These are phyloP conservation scores for Lithobates sylvaticus DNA, from an alignment of 2,797 vertebrate species.

Conservation along the genomic window DNA sequence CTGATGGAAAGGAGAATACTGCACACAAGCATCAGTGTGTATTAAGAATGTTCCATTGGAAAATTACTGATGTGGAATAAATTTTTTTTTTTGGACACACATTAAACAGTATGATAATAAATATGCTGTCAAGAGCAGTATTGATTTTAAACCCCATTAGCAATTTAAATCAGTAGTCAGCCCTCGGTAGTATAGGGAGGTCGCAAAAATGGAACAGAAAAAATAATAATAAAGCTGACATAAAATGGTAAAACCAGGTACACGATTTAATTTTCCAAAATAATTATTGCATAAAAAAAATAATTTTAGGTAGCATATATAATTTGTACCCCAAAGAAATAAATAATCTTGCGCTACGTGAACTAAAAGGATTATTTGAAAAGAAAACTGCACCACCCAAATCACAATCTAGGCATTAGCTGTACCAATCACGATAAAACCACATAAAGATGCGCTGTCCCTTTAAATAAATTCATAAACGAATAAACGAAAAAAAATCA, in stretches of 20 bases:
- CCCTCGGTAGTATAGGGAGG: background rate
- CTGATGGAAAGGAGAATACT: constrained; percentile 56
- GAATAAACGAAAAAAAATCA: too few relatives aligned
- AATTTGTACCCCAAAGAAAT: too few relatives aligned
- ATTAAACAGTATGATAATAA: constrained; percentile 59
- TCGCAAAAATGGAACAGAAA: background rate
- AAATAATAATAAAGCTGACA: background rate
- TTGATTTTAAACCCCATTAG: constrained; percentile 61
- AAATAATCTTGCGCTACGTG: too few relatives aligned
- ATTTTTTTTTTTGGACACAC: constrained; percentile 60
- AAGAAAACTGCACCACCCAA: too few relatives aligned
- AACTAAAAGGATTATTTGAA: too few relatives aligned
- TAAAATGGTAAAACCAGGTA: background rate
- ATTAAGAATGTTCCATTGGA: constrained; percentile 60
- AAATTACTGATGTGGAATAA: constrained; percentile 53
- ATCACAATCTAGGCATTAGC: too few relatives aligned
- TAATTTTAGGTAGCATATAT: too few relatives aligned
- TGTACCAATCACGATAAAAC: too few relatives aligned
- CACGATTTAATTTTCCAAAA: too few relatives aligned
- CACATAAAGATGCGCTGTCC: too few relatives aligned
- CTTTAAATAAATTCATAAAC: too few relatives aligned
- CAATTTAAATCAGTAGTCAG: constrained; percentile 43
- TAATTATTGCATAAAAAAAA: too few relatives aligned
- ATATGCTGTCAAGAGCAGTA: constrained; percentile 60
- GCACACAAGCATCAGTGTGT: constrained; percentile 58